A percentile compares a stretch with the other conserved stretches of the same genome.
Evolutionary conservation across 2,113 vertebrate species (phyloP).

Genomic region (Synchiropus splendidus): DNA sequence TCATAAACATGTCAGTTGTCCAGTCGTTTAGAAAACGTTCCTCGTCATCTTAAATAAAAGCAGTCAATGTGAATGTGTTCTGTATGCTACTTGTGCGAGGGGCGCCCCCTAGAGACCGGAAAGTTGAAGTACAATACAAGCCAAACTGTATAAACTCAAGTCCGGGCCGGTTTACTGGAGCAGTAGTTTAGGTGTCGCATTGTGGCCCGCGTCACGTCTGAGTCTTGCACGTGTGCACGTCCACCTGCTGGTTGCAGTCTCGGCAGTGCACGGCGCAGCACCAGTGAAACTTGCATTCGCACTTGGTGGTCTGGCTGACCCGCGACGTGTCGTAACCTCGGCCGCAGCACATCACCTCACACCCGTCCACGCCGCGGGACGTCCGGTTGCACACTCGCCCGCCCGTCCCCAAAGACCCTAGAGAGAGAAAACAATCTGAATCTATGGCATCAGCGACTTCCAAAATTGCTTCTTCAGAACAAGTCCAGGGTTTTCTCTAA

Average conservation of each 20-base stretch:
- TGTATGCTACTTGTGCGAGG: no score
- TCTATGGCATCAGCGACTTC: no score
- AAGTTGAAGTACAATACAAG: no score
- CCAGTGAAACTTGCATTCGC: constrained; percentile 96
- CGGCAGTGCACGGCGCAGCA: constrained; percentile 87
- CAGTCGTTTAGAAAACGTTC: no score
- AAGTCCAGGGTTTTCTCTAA: no score
- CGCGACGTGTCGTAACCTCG: constrained; percentile 87
- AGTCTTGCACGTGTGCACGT: constrained; percentile 87
- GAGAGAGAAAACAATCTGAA: not conserved
- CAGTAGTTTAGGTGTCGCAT: not conserved
- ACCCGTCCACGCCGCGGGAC: constrained; percentile 82
- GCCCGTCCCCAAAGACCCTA: constrained; percentile 82
- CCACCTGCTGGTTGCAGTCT: constrained; percentile 84
- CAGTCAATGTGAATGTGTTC: no score
- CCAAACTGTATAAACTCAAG: no score
- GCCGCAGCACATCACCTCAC: constrained; percentile 94
- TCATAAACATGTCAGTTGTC: no score
- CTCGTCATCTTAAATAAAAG: no score
- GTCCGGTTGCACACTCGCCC: constrained; percentile 85
- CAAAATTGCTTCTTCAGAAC: no score
- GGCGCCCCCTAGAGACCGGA: no score
- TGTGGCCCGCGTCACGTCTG: constrained; percentile 61
- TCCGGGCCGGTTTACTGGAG: no score
- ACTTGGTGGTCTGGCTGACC: constrained; percentile 79